phyloP scores from a whole-genome alignment of 2,797 vertebrate genomes.

The Gobio occitaniae region DNA sequence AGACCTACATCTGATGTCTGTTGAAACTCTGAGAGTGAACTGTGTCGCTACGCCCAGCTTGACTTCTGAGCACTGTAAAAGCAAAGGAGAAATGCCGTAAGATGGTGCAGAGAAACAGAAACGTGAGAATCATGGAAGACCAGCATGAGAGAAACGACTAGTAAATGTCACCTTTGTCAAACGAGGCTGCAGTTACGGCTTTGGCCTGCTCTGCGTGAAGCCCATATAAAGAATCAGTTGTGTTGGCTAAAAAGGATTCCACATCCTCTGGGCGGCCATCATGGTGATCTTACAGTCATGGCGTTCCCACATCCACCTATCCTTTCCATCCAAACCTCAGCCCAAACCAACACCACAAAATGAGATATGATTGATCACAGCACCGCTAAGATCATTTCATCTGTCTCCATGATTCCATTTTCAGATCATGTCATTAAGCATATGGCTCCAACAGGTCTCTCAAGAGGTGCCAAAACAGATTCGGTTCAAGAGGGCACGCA shows the following conservation, averaged over 20 bases:
- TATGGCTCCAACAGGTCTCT: constrained; percentile 39
- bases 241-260: constrained; percentile 58
- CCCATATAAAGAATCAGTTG: constrained; percentile 56
- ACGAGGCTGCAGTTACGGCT: constrained; percentile 56
- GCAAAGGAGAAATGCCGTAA: constrained; percentile 47
- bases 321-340: constrained; percentile 29
- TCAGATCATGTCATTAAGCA: constrained; percentile 51
- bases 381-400: constrained; percentile 44
- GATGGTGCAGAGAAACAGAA: constrained; percentile 55
- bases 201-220: constrained; percentile 25
- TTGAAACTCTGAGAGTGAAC: constrained; percentile 42
- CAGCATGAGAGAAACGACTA: constrained; percentile 53
- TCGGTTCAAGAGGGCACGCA: constrained; percentile 11
- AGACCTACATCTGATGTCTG: constrained; percentile 44
- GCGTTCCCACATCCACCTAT: constrained; percentile 23
- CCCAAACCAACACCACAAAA: constrained; percentile 51
- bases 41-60: constrained; percentile 53
- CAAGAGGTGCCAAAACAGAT: constrained; percentile 31
- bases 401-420: constrained; percentile 51
- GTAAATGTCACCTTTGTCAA: constrained; percentile 69
- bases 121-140: constrained; percentile 53
- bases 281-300: constrained; percentile 9
- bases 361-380: constrained; percentile 53
- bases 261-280: constrained; percentile 47
- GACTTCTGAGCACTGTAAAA: constrained; percentile 58